phyloP scores from a whole-genome alignment of 2,797 vertebrate species.

The Semaprochilodus insignis region DNA sequence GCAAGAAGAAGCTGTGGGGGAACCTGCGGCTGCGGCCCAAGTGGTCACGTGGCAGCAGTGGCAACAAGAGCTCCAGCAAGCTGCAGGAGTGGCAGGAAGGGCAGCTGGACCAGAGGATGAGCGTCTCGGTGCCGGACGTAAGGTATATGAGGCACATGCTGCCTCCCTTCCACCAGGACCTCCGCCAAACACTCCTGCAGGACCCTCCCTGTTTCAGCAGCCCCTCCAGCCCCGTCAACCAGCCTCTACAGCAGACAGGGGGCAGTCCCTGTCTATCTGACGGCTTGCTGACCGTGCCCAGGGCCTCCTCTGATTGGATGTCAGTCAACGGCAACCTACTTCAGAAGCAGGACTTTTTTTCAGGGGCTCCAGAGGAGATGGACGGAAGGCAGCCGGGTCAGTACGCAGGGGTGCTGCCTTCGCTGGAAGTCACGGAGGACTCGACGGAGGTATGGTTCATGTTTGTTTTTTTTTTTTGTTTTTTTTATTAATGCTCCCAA shows the following conservation, averaged over 20 bases:
- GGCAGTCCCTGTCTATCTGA: slow-evolving; percentile 54
- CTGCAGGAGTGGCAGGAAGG: neutral
- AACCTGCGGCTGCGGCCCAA: slow-evolving; percentile 71
- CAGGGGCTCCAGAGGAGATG: slow-evolving; percentile 32
- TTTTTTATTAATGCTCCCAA: neutral
- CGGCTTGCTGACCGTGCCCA: slow-evolving; percentile 39
- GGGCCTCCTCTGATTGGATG: slow-evolving; percentile 58
- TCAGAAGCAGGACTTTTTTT: slow-evolving; percentile 48
- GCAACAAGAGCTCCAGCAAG: slow-evolving; percentile 49
- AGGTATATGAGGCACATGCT: slow-evolving; percentile 36
- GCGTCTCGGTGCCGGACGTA: slow-evolving; percentile 69
- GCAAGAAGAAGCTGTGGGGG: slow-evolving; percentile 71
- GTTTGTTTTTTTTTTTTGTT: neutral
- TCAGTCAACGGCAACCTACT: slow-evolving; percentile 42
- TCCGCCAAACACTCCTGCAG: neutral
- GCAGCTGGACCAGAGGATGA: slow-evolving; percentile 64
- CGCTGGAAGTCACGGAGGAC: slow-evolving; percentile 11
- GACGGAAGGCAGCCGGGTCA: slow-evolving; percentile 59
- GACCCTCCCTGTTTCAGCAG: slow-evolving; percentile 54
- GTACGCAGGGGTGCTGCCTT: neutral
- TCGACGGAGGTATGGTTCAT: slow-evolving; percentile 33
- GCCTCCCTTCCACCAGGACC: neutral
- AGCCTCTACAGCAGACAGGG: neutral
- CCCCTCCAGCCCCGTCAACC: slow-evolving; percentile 52
- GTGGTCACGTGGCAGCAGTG: slow-evolving; percentile 61